Conservation (phyloP, 2,113 vertebrate species). For the Engraulis encrasicolus region DNA sequence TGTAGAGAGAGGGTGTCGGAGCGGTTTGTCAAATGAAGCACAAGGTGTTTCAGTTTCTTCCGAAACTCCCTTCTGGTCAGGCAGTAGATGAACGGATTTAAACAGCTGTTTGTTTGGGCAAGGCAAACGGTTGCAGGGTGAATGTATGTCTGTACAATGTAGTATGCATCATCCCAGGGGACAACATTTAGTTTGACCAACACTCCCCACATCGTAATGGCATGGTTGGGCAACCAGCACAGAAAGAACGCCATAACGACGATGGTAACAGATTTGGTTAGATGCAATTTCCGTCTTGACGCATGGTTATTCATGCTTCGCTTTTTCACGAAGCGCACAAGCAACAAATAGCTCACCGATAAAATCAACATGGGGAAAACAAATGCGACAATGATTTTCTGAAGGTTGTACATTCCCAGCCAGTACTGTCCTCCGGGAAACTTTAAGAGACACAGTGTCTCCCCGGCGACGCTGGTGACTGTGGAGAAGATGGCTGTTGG, state of each 20-base stretch:
- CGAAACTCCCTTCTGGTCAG: constrained; percentile 53
- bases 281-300: constrained; percentile 31
- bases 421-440: constrained; percentile 55
- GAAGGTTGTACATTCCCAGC: constrained; percentile 56
- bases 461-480: constrained; percentile 40
- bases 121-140: constrained; percentile 57
- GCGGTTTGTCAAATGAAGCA: constrained; percentile 20
- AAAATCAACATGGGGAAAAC: constrained; percentile 52
- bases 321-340: constrained; percentile 50
- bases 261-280: constrained; percentile 53
- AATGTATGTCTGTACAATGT: constrained; percentile 52
- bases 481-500: constrained; percentile 56
- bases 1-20: not conserved
- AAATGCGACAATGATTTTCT: constrained; percentile 55
- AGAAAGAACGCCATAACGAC: constrained; percentile 59
- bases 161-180: constrained; percentile 54
- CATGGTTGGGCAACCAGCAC: constrained; percentile 64
- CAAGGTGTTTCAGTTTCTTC: constrained; percentile 34
- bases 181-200: constrained; percentile 55
- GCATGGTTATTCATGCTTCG: constrained; percentile 25
- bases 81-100: constrained; percentile 61
- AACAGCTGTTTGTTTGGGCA: constrained; percentile 58
- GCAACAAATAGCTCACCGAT: constrained; percentile 51
- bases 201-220: constrained; percentile 56
- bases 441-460: constrained; percentile 58